Evolutionary conservation across 1,140 invertebrate species (phyloP).

Genomic region (Drosophila repleta): DNA sequence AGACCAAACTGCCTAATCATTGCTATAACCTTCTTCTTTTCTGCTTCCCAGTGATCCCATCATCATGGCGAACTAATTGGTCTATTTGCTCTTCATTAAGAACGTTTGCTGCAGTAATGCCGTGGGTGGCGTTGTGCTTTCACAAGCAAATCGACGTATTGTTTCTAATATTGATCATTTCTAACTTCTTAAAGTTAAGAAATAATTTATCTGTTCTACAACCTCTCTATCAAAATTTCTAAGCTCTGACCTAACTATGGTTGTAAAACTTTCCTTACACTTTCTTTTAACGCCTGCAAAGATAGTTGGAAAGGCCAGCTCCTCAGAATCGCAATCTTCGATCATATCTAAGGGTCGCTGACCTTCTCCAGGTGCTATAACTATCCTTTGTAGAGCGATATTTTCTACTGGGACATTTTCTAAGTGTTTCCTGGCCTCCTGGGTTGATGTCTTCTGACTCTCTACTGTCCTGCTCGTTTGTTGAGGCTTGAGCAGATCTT

Average conservation of each 20-base stretch:
- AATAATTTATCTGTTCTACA: too few relatives aligned
- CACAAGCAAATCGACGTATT: constrained; percentile 4
- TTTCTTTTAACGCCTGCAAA: constrained; percentile 6
- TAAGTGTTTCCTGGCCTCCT: constrained; percentile 1
- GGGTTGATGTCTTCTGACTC: too few relatives aligned
- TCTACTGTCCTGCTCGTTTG: too few relatives aligned
- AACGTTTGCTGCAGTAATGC: constrained; percentile 18
- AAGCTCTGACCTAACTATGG: too few relatives aligned
- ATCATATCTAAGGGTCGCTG: constrained; percentile 16
- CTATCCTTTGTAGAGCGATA: neutral
- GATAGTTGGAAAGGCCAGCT: too few relatives aligned
- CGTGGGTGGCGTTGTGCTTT: constrained; percentile 16
- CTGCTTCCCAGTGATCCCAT: neutral
- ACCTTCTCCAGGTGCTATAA: constrained; percentile 12
- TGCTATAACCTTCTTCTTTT: neutral
- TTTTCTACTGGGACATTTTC: constrained; percentile 14
- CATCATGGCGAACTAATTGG: neutral
- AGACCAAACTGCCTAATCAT: too few relatives aligned
- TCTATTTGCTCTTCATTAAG: neutral
- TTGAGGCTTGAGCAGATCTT: too few relatives aligned
- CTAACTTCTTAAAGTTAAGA: constrained; percentile 9
- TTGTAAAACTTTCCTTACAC: constrained; percentile 2
- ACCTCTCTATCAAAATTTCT: too few relatives aligned
- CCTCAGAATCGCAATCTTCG: constrained; percentile 4
- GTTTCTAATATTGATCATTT: constrained; percentile 6